Evolutionary conservation across 1,140 invertebrate species (phyloP).

Genomic region (Cylas formicarius): DNA sequence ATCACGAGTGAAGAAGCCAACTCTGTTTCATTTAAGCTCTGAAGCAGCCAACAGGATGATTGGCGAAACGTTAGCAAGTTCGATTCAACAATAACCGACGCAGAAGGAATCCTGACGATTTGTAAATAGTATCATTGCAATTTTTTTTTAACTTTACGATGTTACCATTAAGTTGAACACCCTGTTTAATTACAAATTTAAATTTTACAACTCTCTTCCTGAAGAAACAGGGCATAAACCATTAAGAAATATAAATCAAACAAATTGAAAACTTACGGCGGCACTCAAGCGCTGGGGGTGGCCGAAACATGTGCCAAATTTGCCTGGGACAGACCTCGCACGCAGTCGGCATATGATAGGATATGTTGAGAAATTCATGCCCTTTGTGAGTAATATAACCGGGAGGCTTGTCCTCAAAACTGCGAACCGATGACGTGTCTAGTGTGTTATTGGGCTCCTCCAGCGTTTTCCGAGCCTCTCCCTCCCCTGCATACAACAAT

Average conservation of each 20-base stretch:
- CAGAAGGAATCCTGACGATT: no score
- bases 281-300: constrained; percentile 93
- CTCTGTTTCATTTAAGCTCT: no score
- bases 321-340: constrained; percentile 97
- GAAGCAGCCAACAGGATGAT: no score
- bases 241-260: background rate
- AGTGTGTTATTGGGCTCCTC: constrained; percentile 49
- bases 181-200: no score
- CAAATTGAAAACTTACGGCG: constrained; percentile 59
- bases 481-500: constrained; percentile 88
- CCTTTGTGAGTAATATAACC: constrained; percentile 84
- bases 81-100: no score
- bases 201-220: no score
- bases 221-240: no score
- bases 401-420: constrained; percentile 58
- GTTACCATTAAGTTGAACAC: no score
- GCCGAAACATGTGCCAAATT: constrained; percentile 94
- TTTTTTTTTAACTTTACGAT: no score
- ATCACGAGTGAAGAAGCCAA: no score
- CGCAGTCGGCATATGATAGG: constrained; percentile 95
- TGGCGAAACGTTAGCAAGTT: no score
- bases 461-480: constrained; percentile 79
- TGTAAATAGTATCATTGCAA: no score
- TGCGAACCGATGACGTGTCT: constrained; percentile 43
- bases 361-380: constrained; percentile 93